Evolutionary conservation across 1,140 invertebrate genomes (phyloP), one percentile per base, ranked within the genome.

Genomic region (Heliconius congener): DNA sequence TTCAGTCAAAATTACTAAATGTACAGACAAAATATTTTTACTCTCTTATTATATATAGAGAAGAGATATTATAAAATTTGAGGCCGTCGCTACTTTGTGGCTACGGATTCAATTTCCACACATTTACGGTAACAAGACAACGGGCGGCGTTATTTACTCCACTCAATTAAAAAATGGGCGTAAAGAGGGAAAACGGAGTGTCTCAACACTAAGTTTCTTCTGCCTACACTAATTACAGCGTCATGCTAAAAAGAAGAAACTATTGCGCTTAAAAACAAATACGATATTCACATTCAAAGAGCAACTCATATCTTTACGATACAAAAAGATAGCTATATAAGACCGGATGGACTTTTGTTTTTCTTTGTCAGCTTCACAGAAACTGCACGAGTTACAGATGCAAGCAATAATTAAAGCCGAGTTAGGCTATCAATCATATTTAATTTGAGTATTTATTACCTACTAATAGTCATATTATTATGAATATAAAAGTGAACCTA

Each of bases 341-440:
- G 60, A 3, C 60, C 60, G 60, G 60, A 66, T 66, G 60, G 1
- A 30, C 60, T 66, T 66, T 66, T 66, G 60, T 66, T 66, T 66
- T 66, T 66, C 60, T 66, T 30, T 27, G 60, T 66, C 23, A 66
- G 60, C 60, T 66, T 66, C 60, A 13, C 60, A 66, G 60, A 13
- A 66, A 66, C 60, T 66, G 60, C n/a, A 27, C 23, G 60, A 66
- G 60, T 66, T 66, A 66, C 60, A 66, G 11, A 66, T 66, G 60
- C n/a, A 30, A 16, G 60, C 13, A 66, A 27, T 66, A 66, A 66
- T 66, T 66, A 66, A 66, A 66, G 23, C 27, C 60, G 4, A 66
- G 3, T 30, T 66, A 66, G 27, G 13, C 30, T 27, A 66, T 66
- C 8, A 66, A 13, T 66, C 60, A 66, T 66, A 30, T 27, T 66